A percentile compares a stretch with the other conserved stretches of the same genome.
Conservation (phyloP, 2,888 invertebrate genomes). For the Melitaea athalia region DNA sequence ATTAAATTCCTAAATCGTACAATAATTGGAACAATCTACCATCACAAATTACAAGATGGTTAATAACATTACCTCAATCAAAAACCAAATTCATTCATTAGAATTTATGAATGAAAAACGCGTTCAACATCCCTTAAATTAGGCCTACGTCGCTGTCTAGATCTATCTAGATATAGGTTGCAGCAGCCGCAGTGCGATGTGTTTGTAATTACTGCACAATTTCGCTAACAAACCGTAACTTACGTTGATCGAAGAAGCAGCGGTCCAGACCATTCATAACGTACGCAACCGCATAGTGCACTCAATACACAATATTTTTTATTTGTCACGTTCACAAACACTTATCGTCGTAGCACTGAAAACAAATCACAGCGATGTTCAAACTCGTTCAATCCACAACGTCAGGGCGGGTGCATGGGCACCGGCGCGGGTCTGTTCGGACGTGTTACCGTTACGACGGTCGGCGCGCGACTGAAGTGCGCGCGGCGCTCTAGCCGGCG, state of each 20-base stretch:
- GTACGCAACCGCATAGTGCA: constrained; percentile 79
- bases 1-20: no score
- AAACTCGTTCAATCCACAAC: constrained; percentile 74
- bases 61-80: constrained; percentile 1
- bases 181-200: constrained; percentile 38
- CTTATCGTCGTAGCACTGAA: constrained; percentile 70
- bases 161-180: constrained; percentile 17
- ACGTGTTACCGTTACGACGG: constrained; percentile 70
- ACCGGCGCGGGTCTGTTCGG: constrained; percentile 47
- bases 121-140: constrained; percentile 7
- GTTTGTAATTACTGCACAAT: constrained; percentile 49
- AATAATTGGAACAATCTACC: not conserved
- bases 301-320: constrained; percentile 66
- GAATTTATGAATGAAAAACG: constrained; percentile 7
- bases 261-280: constrained; percentile 83
- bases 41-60: not conserved
- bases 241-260: constrained; percentile 82
- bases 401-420: constrained; percentile 63
- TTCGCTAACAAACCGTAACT: constrained; percentile 51
- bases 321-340: constrained; percentile 69
- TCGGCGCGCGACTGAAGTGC: constrained; percentile 80
- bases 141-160: constrained; percentile 13
- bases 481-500: constrained; percentile 58
- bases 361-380: constrained; percentile 78
- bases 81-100: not conserved